Percentiles rank a stretch among this genome's conserved stretches.
These are phyloP conservation scores for Laupala kohalensis DNA, from an alignment of 1,140 invertebrate species.

Conservation along the genomic window DNA sequence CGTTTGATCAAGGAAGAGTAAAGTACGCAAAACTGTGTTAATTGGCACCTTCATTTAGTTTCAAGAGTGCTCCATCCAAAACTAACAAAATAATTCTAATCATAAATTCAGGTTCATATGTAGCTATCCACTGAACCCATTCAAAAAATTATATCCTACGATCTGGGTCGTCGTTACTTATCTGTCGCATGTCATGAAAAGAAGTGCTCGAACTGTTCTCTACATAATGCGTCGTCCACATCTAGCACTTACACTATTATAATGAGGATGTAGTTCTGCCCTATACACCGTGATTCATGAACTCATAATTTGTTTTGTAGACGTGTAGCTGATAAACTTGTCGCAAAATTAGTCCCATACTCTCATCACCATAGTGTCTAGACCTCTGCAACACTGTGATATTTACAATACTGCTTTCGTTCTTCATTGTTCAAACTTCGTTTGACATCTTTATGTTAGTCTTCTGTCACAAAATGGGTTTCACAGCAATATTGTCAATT, in stretches of 20 bases:
- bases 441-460: no score
- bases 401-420: neutral
- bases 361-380: neutral
- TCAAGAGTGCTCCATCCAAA: slow-evolving; percentile 5
- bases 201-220: neutral
- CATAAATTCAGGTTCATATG: slow-evolving; percentile 1
- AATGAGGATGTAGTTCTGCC: neutral
- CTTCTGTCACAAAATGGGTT: no score
- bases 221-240: neutral
- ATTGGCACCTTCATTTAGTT: slow-evolving; percentile 7
- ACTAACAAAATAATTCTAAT: neutral
- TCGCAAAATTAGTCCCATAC: neutral
- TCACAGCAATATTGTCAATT: neutral
- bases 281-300: neutral
- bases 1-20: no score
- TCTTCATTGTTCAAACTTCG: neutral
- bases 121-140: slow-evolving; percentile 1
- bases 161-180: slow-evolving; percentile 3
- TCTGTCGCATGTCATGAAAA: neutral
- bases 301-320: slow-evolving; percentile 1
- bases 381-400: slow-evolving; percentile 1
- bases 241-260: neutral
- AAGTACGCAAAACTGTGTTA: neutral
- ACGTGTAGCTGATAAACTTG: slow-evolving; percentile 3
- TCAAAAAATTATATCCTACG: slow-evolving; percentile 3